These are phyloP conservation scores for Phyto melanocephala DNA, from an alignment of 2,888 invertebrate species.

Conservation along the genomic window DNA sequence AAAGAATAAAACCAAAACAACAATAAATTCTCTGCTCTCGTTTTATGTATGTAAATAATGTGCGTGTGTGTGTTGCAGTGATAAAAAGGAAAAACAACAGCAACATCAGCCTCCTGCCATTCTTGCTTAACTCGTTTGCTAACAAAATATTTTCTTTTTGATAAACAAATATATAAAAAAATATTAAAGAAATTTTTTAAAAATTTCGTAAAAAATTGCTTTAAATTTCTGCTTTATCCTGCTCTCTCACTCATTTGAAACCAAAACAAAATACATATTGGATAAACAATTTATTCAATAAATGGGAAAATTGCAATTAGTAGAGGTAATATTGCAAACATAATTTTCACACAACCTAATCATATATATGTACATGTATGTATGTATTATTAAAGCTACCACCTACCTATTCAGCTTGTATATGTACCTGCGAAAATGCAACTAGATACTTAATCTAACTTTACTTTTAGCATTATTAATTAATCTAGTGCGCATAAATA, in stretches of 20 bases:
- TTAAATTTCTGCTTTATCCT: no score
- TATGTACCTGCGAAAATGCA: no score
- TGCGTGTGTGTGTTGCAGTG: background rate
- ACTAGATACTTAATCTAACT: no score
- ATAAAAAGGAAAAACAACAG: conserved; percentile 11
- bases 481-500: no score
- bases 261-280: background rate
- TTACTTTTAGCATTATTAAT: no score
- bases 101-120: conserved; percentile 31
- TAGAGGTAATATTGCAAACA: background rate
- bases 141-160: background rate
- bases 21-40: conserved; percentile 3
- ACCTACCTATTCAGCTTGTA: no score
- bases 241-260: background rate
- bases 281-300: background rate
- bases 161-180: background rate
- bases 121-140: conserved; percentile 36
- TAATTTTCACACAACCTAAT: no score
- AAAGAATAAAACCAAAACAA: conserved; percentile 30
- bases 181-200: background rate
- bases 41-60: background rate
- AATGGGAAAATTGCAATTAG: conserved; percentile 26
- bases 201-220: background rate
- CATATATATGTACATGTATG: background rate
- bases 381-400: no score